Evolutionary conservation across 2,888 invertebrate species (phyloP).

Genomic region (Drosophila koepferae): DNA sequence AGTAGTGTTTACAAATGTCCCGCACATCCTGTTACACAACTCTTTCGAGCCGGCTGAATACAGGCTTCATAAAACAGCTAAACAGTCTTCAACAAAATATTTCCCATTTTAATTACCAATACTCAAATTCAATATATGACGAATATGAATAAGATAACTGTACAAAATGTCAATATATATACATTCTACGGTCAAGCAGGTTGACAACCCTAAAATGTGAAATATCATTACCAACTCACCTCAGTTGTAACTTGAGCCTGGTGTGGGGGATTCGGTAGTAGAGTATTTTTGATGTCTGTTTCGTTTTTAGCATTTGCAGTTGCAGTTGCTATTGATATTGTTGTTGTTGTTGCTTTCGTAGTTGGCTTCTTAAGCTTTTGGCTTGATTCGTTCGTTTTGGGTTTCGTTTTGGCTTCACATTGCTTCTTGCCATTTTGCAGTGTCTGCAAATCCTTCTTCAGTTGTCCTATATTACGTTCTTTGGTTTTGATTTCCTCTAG

Average conservation of each 20-base stretch:
- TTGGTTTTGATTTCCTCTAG: slow-evolving; percentile 91
- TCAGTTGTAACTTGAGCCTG: slow-evolving; percentile 83
- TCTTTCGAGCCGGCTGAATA: background rate
- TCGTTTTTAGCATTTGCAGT: slow-evolving; percentile 59
- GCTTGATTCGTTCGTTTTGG: slow-evolving; percentile 81
- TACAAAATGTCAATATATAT: too few species aligned
- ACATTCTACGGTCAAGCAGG: background rate
- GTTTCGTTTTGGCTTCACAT: slow-evolving; percentile 79
- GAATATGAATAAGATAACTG: too few species aligned
- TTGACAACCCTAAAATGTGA: slow-evolving; percentile 14
- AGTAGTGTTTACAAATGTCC: background rate
- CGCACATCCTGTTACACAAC: background rate
- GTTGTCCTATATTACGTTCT: slow-evolving; percentile 88
- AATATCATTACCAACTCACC: slow-evolving; percentile 75
- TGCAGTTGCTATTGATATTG: slow-evolving; percentile 54
- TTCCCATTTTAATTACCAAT: too few species aligned
- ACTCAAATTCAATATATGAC: too few species aligned
- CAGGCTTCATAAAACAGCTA: background rate
- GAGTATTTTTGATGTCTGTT: slow-evolving; percentile 55
- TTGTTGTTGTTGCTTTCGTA: slow-evolving; percentile 58
- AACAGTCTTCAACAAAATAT: background rate
- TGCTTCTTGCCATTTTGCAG: slow-evolving; percentile 77
- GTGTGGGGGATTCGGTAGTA: slow-evolving; percentile 56
- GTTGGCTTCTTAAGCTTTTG: slow-evolving; percentile 81
- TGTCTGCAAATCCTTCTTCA: slow-evolving; percentile 84